These are phyloP conservation scores for Nyctibius bracteatus DNA, from an alignment of 2,113 vertebrate species.

Conservation along the genomic window DNA sequence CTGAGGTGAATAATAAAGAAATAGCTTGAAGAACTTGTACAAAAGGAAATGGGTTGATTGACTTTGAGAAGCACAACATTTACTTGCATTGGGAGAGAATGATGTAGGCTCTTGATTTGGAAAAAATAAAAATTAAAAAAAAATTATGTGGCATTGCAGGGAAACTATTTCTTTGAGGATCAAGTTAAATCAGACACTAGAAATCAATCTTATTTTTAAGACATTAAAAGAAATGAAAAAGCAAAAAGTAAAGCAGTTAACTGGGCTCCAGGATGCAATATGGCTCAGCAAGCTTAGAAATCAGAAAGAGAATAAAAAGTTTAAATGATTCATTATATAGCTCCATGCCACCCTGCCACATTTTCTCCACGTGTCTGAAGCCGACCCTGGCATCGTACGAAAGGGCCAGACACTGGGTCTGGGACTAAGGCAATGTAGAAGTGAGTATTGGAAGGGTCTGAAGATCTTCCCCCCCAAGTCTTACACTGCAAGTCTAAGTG, in stretches of 20 bases:
- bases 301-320: not conserved
- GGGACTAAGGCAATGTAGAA: not conserved
- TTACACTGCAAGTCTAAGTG: not conserved
- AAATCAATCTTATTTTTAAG: not conserved
- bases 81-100: not conserved
- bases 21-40: not conserved
- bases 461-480: not conserved
- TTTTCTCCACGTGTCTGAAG: not conserved
- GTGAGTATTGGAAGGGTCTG: not conserved
- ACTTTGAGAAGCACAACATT: not conserved
- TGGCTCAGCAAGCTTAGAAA: not conserved
- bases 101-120: not conserved
- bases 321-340: not conserved
- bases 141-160: not conserved
- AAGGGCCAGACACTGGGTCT: not conserved
- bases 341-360: not conserved
- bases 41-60: not conserved
- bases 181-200: not conserved
- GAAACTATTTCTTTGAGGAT: not conserved
- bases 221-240: not conserved
- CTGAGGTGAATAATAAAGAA: not conserved
- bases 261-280: not conserved
- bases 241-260: not conserved
- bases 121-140: not conserved
- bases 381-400: fast-evolving